These are phyloP conservation scores for Dunckerocampus dactyliophorus DNA, from an alignment of 2,113 vertebrate species.

Conservation along the genomic window DNA sequence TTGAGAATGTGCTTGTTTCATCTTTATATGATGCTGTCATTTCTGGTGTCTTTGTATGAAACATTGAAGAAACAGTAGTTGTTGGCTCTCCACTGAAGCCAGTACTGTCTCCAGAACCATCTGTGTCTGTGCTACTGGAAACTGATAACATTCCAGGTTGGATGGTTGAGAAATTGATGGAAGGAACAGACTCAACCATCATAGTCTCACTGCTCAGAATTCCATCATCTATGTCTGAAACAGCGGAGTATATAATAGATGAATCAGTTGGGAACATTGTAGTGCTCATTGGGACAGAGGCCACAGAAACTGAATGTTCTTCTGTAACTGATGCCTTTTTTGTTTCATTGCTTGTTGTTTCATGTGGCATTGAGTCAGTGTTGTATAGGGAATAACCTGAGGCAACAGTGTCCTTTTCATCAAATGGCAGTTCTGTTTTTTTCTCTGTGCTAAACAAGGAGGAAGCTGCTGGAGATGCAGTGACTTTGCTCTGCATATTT, in stretches of 20 bases:
- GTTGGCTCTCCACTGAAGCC: neutral
- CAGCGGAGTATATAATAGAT: neutral
- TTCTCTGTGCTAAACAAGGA: neutral
- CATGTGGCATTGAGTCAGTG: neutral
- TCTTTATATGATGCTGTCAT: conserved; percentile 1
- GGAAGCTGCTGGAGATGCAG: neutral
- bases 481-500: too few relatives aligned
- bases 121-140: neutral
- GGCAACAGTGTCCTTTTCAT: neutral
- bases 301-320: too few relatives aligned
- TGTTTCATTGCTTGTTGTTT: neutral
- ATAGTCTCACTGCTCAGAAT: neutral
- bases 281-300: too few relatives aligned
- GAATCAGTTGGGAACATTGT: too few relatives aligned
- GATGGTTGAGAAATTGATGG: neutral
- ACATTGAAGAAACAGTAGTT: neutral
- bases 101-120: conserved; percentile 1
- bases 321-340: neutral
- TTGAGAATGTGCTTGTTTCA: neutral
- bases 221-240: neutral
- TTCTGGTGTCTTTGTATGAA: conserved; percentile 1
- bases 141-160: neutral
- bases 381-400: neutral
- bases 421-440: neutral
- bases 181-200: neutral